Evolutionary conservation across 2,888 invertebrate genomes (phyloP), one percentile per base, ranked within the genome.

Genomic region (Eupithecia insigniata): DNA sequence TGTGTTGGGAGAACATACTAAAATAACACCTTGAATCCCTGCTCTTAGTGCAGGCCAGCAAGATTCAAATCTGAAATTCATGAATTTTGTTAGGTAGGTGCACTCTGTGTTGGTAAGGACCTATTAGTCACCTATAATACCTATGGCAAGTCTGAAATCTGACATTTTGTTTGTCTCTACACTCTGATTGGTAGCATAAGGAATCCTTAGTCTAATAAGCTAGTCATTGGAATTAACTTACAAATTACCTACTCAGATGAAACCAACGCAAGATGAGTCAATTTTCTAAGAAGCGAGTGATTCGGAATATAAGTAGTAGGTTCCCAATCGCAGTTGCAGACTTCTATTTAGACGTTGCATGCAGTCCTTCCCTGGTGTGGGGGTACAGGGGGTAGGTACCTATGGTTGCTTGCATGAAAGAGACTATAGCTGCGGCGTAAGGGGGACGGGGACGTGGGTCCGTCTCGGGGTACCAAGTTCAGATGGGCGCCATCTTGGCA

Each of bases 11-110:
- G 95, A 93, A 84, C 96, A 96, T 0, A 97, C 96, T 75, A 97
- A 95, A 74, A 97, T 95, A 10, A 97, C 95, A 10, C 97, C 97
- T 76, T 96, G 94, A 0, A 95, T 94, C 76, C 96, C 96, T 76
- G 95, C 90, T 62, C 96, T 95, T 74, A 97, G 94, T 1, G 96
- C 96, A 39, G 97, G 96, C 97, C 97, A 97, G 83, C 97, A 97
- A 12, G 95, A 94, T 85, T 96, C 96, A 89, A 95, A 97, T 83
- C 97, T 97, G 70, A 30, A 74, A 76, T 7, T 6, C 22, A 14
- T 39, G 16, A 14, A 39, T 22, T 51, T 51, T 51, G 46, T 51
- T 8, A 51, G 22, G 46, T 18, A n/a, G 18, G n/a, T 14, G 18
- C 39, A 46, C 46, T 43, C 14, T 36, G 36, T 39, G 39, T 16